A percentile compares a stretch with the other conserved stretches of the same genome.
Evolutionary conservation across 1,140 invertebrate species (phyloP).

Genomic region (Lasioglossum albipes): DNA sequence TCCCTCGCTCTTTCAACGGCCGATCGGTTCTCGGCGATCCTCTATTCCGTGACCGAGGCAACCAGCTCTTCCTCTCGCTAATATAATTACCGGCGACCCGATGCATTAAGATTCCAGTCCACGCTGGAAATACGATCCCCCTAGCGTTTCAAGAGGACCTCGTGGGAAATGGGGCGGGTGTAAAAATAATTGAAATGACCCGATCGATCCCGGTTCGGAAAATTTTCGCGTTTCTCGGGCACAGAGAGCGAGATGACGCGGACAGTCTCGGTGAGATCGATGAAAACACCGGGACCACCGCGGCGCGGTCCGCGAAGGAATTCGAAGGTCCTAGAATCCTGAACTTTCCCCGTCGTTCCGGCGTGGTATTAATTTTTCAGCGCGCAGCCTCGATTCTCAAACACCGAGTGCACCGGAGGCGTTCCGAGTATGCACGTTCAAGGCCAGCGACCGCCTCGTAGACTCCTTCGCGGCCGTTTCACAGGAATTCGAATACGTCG

Average conservation of each 20-base stretch:
- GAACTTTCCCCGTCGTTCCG: too few relatives aligned
- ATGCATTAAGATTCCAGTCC: background rate
- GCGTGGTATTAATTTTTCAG: constrained; percentile 29
- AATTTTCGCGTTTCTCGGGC: background rate
- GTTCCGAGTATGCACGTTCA: constrained; percentile 66
- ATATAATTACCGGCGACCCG: background rate
- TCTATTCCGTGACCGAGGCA: background rate
- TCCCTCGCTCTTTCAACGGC: background rate
- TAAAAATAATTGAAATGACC: constrained; percentile 24
- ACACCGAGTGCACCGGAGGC: background rate
- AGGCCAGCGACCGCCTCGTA: constrained; percentile 69
- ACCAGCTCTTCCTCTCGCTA: background rate
- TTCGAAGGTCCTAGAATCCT: too few relatives aligned
- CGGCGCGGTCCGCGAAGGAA: too few relatives aligned
- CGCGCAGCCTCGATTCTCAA: constrained; percentile 30
- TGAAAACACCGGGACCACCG: too few relatives aligned
- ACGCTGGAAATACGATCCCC: background rate
- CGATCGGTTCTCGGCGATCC: background rate
- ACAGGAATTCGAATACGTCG: constrained; percentile 70
- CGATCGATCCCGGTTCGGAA: background rate
- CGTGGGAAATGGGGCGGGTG: background rate
- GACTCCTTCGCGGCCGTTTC: constrained; percentile 51
- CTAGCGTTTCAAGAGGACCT: constrained; percentile 5
- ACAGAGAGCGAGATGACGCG: too few relatives aligned
- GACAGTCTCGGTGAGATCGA: too few relatives aligned